These are phyloP conservation scores for Anoplophora glabripennis DNA, from an alignment of 1,140 invertebrate species.

Conservation along the genomic window DNA sequence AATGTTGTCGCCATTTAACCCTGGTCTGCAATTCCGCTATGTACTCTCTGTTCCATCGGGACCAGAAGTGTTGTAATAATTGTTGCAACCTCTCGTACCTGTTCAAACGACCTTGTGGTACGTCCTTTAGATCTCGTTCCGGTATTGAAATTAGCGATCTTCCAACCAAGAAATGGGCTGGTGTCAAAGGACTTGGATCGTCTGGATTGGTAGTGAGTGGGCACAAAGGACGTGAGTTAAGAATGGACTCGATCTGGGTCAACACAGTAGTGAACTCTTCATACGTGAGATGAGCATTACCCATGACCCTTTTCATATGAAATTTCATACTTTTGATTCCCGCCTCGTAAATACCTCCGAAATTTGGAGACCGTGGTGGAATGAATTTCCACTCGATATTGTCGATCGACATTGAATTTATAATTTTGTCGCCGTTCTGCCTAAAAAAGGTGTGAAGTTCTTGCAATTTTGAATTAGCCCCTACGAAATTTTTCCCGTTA, in stretches of 20 bases:
- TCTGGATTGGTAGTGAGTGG: constrained; percentile 14
- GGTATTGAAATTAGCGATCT: constrained; percentile 8
- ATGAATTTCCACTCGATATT: constrained; percentile 10
- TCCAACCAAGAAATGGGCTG: constrained; percentile 16
- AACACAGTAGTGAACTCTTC: constrained; percentile 19
- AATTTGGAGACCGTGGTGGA: constrained; percentile 47
- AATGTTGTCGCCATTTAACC: constrained; percentile 16
- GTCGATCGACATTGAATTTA: not conserved
- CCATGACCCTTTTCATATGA: constrained; percentile 15
- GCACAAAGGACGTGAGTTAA: constrained; percentile 14
- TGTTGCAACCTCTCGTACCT: constrained; percentile 12
- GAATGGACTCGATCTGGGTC: constrained; percentile 2
- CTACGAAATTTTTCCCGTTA: constrained; percentile 28
- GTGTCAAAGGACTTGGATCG: constrained; percentile 16
- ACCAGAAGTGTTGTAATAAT: constrained; percentile 15
- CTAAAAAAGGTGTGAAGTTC: not conserved
- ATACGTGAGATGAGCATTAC: constrained; percentile 5
- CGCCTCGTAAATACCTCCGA: constrained; percentile 50
- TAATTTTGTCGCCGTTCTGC: not conserved
- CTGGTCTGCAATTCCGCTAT: constrained; percentile 27
- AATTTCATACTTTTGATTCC: constrained; percentile 46
- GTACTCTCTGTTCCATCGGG: constrained; percentile 37
- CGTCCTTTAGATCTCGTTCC: constrained; percentile 8
- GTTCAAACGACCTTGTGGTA: constrained; percentile 10
- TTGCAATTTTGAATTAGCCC: constrained; percentile 7